Evolutionary conservation across 2,888 invertebrate species (phyloP).

Genomic region (Seladonia tumulorum): DNA sequence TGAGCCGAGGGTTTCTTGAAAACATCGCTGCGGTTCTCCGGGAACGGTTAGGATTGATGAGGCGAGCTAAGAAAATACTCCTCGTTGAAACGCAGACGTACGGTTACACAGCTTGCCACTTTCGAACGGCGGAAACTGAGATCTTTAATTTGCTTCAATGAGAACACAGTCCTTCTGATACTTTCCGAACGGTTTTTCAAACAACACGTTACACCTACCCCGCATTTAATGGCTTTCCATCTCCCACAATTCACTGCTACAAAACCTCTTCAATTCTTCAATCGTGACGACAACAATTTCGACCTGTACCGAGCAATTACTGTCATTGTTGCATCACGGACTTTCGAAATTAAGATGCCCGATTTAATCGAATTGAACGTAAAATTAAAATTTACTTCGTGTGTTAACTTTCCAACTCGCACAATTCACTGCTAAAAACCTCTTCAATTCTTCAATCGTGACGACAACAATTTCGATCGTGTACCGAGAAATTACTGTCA

Average conservation of each 20-base stretch:
- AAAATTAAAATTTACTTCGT: too few species aligned
- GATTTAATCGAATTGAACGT: too few species aligned
- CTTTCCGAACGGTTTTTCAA: background rate
- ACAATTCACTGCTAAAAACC: too few species aligned
- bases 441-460: too few species aligned
- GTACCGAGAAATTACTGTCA: too few species aligned
- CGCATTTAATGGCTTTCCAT: background rate
- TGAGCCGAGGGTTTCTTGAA: conserved; percentile 45
- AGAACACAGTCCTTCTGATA: conserved; percentile 61
- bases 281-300: too few species aligned
- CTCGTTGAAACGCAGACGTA: conserved; percentile 49
- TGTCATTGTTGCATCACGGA: too few species aligned
- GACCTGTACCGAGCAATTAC: too few species aligned
- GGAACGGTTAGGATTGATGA: conserved; percentile 61
- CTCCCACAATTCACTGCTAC: background rate
- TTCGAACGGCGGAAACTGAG: conserved; percentile 59
- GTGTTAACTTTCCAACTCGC: too few species aligned
- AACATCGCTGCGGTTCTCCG: conserved; percentile 43
- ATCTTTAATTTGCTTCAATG: conserved; percentile 75
- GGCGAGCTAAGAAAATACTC: conserved; percentile 64
- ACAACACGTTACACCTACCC: background rate
- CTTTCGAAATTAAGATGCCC: too few species aligned
- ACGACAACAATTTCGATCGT: too few species aligned
- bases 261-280: too few species aligned
- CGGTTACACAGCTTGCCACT: conserved; percentile 38